phyloP scores from a whole-genome alignment of 2,113 vertebrate genomes.

The Brachyhypopomus gauderio region DNA sequence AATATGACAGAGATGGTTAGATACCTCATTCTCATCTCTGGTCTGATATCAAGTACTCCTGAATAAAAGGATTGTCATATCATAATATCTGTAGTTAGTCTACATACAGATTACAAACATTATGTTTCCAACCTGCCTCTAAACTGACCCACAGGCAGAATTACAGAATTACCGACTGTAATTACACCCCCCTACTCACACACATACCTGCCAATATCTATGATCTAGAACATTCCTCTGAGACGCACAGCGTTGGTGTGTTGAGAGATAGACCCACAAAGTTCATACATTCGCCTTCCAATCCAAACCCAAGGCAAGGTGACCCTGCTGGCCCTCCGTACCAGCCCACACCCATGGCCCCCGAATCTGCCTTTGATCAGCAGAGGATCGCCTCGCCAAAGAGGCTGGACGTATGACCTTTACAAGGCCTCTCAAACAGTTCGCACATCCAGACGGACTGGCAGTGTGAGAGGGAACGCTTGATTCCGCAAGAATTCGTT shows the following conservation, averaged over 20 bases:
- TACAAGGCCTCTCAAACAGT: constrained; percentile 48
- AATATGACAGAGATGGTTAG: not conserved
- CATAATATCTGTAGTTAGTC: not conserved
- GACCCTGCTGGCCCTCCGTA: constrained; percentile 18
- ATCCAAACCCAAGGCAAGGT: constrained; percentile 33
- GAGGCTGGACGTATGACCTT: constrained; percentile 41
- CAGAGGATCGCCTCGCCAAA: constrained; percentile 33
- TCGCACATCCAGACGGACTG: constrained; percentile 7
- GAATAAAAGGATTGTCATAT: not conserved
- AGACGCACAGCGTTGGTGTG: constrained; percentile 42
- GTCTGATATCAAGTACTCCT: not conserved
- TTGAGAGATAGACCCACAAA: constrained; percentile 52
- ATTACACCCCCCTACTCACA: not conserved
- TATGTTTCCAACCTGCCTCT: not conserved
- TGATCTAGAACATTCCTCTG: constrained; percentile 41
- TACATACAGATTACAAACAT: not conserved
- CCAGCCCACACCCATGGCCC: constrained; percentile 17
- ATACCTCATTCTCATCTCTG: not conserved
- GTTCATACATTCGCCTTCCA: constrained; percentile 52
- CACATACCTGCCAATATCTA: not conserved
- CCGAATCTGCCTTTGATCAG: constrained; percentile 53
- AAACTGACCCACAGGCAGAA: not conserved
- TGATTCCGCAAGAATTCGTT: not conserved
- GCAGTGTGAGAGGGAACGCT: not conserved
- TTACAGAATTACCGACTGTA: constrained; percentile 1